Evolutionary conservation across 1,140 invertebrate genomes (phyloP), one percentile per base, ranked within the genome.

Genomic region (Paracyclopina nana): DNA sequence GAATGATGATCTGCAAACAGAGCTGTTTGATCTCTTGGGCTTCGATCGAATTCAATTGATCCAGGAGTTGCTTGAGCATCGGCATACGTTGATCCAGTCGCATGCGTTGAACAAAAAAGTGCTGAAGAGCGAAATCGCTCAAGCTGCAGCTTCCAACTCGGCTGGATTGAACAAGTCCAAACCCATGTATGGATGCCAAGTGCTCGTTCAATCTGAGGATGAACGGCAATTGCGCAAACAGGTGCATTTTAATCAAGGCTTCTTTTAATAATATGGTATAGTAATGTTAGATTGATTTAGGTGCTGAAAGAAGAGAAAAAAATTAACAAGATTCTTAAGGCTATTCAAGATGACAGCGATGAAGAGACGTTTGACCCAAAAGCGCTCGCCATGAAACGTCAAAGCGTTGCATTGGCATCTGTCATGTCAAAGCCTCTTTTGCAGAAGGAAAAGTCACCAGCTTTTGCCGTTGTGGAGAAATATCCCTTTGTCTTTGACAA

Each of bases 301-400:
- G n/a, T n/a, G 6, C 71, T 83, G 11, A 90, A 87, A 62, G 82
- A 90, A 60, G 86, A 90, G 60, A 92, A 88, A 60, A 81, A 78
- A 57, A 59, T 74, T 4, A 65, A 72, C n/a, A 79, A 75, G 55
- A 70, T 72, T 0, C 70, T 71, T 50, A 70, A 62, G 46, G 68
- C n/a, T n/a, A n/a, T n/a, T n/a, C n/a, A 65, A 43, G 67, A 60
- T 22, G 56, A 51, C 12, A 34, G 53, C 40, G 55, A 55, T 8
- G 59, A 62, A 11, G 57, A 60, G 6, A 53, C 56, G 40, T 50
- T 57, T 55, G 54, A 22, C 20, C 27, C 42, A 6, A 2, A 48
- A 12, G 4, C 16, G 18, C 22, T 49, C 18, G 9, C 14, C 18
- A 26, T 26, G 2, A 50, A 44, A 22, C 25, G 49, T 20, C 49